These are phyloP conservation scores for Cepphus grylle DNA, from an alignment of 2,113 vertebrate species.

Conservation along the genomic window DNA sequence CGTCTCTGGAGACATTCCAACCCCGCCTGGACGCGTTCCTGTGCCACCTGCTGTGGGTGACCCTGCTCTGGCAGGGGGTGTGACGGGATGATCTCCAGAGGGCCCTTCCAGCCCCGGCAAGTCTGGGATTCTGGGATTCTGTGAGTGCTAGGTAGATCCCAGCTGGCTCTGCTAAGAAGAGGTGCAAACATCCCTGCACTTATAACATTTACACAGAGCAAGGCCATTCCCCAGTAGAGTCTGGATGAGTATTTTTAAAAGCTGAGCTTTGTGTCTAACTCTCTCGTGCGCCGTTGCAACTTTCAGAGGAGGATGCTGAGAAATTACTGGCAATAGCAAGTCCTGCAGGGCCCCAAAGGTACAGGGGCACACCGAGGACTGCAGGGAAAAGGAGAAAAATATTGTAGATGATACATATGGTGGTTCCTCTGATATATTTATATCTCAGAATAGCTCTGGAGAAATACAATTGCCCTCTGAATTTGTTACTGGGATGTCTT, in stretches of 20 bases:
- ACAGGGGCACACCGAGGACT: neutral
- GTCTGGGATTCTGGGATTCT: no score
- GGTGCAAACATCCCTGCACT: neutral
- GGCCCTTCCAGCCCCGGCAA: no score
- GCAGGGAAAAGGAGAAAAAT: neutral
- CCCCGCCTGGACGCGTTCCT: no score
- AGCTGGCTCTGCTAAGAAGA: neutral
- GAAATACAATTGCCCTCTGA: neutral
- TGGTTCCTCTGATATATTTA: neutral
- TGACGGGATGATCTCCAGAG: no score
- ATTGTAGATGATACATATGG: neutral
- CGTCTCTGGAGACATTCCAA: no score
- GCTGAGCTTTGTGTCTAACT: neutral
- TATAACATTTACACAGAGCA: neutral
- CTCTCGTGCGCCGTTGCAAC: neutral
- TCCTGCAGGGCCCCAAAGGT: neutral
- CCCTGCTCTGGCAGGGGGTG: no score
- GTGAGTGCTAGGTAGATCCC: neutral
- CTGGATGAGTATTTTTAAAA: neutral
- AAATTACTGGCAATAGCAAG: neutral
- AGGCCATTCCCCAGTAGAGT: neutral
- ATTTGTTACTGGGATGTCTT: neutral
- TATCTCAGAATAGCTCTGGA: neutral
- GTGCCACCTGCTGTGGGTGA: no score
- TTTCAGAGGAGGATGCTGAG: neutral